Evolutionary conservation across 2,888 invertebrate genomes (phyloP).

Genomic region (Minunthozetes semirufus): DNA sequence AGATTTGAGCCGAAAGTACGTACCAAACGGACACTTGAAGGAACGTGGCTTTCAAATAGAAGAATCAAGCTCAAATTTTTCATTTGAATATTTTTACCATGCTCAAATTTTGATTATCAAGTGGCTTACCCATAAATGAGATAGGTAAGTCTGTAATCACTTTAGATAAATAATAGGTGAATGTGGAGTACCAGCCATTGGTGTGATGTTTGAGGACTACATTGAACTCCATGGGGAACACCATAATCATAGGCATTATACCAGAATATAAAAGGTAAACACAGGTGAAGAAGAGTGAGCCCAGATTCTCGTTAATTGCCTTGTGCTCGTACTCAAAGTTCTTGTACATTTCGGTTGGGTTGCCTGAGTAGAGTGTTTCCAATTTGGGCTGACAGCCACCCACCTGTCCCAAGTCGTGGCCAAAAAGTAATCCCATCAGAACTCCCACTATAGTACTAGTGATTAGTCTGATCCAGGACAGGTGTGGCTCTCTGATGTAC

Average conservation of each 20-base stretch:
- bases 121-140: not conserved
- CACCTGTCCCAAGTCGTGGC: conserved; percentile 18
- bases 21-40: conserved; percentile 52
- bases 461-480: conserved; percentile 13
- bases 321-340: conserved; percentile 68
- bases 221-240: conserved; percentile 78
- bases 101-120: not conserved
- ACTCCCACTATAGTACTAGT: not conserved
- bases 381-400: conserved; percentile 29
- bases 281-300: conserved; percentile 81
- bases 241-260: conserved; percentile 89
- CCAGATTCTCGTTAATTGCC: conserved; percentile 78
- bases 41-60: not conserved
- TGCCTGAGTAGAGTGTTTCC: not conserved
- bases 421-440: conserved; percentile 28
- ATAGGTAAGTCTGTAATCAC: conserved; percentile 73
- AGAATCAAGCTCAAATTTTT: not conserved
- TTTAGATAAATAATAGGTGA: conserved; percentile 71
- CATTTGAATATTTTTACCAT: not conserved
- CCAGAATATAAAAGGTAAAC: conserved; percentile 85
- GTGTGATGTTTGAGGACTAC: conserved; percentile 74
- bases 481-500: conserved; percentile 31
- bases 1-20: conserved; percentile 89
- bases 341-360: not conserved
- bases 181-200: conserved; percentile 80